These are phyloP conservation scores for Pollimyrus isidori DNA, from an alignment of 2,113 vertebrate species.

Conservation along the genomic window DNA sequence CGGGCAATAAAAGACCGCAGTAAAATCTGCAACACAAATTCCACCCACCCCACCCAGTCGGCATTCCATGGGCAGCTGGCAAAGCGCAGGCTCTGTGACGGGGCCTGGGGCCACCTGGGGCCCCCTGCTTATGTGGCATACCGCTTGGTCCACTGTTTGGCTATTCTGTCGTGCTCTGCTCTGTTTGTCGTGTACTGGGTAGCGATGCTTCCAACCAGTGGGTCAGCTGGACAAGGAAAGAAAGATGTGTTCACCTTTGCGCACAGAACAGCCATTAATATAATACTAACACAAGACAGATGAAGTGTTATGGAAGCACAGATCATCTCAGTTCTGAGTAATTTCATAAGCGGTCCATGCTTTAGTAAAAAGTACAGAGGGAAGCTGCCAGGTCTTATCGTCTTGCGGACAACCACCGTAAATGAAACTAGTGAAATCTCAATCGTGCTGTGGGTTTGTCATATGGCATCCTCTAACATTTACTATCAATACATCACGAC, in stretches of 20 bases:
- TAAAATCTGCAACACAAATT: constrained; percentile 69
- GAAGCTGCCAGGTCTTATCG: not conserved
- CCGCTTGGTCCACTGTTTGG: constrained; percentile 96
- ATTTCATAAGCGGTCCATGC: not conserved
- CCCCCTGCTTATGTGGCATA: constrained; percentile 77
- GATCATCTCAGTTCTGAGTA: not conserved
- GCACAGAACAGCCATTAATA: not conserved
- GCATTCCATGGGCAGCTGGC: constrained; percentile 70
- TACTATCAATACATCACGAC: not conserved
- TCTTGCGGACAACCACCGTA: not conserved
- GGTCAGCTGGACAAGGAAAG: constrained; percentile 66
- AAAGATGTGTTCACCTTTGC: not conserved
- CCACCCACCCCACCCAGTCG: constrained; percentile 55
- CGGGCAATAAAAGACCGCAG: constrained; percentile 80
- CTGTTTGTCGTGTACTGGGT: constrained; percentile 96
- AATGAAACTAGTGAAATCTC: not conserved
- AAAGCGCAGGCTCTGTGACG: constrained; percentile 59
- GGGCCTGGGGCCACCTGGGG: not conserved
- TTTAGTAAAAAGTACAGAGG: not conserved
- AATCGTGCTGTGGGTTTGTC: not conserved
- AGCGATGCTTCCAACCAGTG: constrained; percentile 92
- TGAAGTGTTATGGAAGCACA: not conserved
- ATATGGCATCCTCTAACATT: not conserved
- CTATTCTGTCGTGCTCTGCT: constrained; percentile 92
- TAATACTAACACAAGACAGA: not conserved